Percentiles rank a stretch among this genome's conserved stretches.
phyloP scores from a whole-genome alignment of 2,797 vertebrate species.

The Onychomys arenicola region DNA sequence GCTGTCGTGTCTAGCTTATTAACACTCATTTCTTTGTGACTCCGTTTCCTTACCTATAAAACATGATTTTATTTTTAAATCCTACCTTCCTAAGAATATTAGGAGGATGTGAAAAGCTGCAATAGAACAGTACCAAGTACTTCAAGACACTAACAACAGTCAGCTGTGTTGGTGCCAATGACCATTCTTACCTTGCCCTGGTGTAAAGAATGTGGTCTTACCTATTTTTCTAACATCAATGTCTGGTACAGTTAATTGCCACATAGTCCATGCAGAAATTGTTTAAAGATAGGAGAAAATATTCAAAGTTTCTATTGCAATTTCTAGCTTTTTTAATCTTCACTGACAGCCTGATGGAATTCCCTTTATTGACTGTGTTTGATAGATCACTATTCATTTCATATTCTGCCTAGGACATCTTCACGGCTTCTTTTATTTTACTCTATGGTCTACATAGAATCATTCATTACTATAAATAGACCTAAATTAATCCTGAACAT shows the following conservation, averaged over 20 bases:
- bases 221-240: neutral
- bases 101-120: neutral
- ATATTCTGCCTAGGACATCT: neutral
- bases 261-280: neutral
- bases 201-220: neutral
- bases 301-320: neutral
- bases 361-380: neutral
- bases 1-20: neutral
- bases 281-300: constrained; percentile 1
- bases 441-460: neutral
- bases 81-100: neutral
- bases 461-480: neutral
- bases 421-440: neutral
- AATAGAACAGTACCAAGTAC: neutral
- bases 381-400: neutral
- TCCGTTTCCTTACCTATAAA: neutral
- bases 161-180: neutral
- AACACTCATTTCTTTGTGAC: neutral
- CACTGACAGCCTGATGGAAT: neutral
- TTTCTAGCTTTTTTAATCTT: neutral
- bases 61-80: neutral
- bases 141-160: neutral
- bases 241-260: neutral
- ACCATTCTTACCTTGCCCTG: neutral
- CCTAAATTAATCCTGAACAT: neutral